Evolutionary conservation across 2,888 invertebrate genomes (phyloP).

Genomic region (Leucozona laternaria): DNA sequence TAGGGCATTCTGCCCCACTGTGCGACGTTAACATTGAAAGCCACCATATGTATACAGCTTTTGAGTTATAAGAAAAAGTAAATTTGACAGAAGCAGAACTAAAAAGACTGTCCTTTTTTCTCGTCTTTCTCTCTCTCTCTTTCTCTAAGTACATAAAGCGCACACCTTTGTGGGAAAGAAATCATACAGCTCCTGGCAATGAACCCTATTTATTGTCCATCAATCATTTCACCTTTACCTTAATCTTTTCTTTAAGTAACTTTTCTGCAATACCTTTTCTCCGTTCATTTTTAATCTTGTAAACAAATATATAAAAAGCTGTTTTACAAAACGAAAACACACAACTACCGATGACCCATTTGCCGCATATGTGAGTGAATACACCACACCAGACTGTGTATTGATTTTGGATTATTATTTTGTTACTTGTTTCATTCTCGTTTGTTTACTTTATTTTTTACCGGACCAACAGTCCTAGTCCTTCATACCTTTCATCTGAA

Average conservation of each 20-base stretch:
- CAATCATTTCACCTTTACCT: constrained; percentile 59
- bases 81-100: no score
- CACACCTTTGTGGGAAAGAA: background rate
- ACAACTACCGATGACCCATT: constrained; percentile 64
- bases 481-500: constrained; percentile 57
- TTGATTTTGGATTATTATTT: constrained; percentile 60
- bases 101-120: no score
- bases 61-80: no score
- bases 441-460: constrained; percentile 16
- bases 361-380: constrained; percentile 13
- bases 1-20: no score
- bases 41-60: no score
- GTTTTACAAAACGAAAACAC: background rate
- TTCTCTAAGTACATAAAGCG: no score
- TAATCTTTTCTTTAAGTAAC: constrained; percentile 7
- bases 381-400: constrained; percentile 43
- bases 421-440: constrained; percentile 29
- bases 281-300: constrained; percentile 6
- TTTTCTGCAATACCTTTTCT: background rate
- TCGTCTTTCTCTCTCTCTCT: no score
- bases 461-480: background rate
- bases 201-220: constrained; percentile 46
- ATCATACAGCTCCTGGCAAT: constrained; percentile 40
- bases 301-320: constrained; percentile 9
- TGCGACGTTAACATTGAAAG: no score